Evolutionary conservation across 2,888 invertebrate species (phyloP).

Genomic region (Physocephala rufipes): DNA sequence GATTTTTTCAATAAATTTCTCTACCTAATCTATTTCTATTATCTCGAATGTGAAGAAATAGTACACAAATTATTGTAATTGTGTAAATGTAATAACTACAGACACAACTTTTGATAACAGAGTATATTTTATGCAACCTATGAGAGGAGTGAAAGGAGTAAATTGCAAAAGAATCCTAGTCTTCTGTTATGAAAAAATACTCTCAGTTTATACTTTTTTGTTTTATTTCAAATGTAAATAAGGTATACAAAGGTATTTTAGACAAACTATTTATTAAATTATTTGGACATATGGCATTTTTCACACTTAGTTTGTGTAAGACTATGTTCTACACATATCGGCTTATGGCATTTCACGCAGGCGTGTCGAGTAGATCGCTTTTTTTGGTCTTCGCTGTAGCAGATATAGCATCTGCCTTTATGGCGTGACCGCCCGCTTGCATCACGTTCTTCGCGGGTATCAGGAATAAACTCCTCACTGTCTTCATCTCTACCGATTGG

Average conservation of each 20-base stretch:
- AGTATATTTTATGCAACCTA: background rate
- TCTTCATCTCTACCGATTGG: background rate
- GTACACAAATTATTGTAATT: background rate
- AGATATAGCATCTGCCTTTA: background rate
- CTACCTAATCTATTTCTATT: background rate
- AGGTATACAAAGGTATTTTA: background rate
- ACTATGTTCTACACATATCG: constrained; percentile 5
- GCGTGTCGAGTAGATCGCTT: background rate
- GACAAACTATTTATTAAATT: background rate
- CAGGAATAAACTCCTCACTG: background rate
- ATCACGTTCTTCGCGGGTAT: background rate
- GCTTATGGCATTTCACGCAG: background rate
- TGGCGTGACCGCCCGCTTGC: constrained; percentile 3
- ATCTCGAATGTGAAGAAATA: background rate
- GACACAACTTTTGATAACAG: background rate
- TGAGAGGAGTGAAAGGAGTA: background rate
- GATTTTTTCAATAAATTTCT: too few relatives aligned
- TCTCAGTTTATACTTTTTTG: background rate
- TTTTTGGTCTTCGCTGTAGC: background rate
- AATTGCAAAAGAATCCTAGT: background rate
- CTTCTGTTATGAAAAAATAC: background rate
- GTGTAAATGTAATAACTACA: background rate
- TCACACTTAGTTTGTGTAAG: background rate
- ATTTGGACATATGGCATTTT: background rate
- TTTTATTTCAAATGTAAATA: background rate